phyloP scores from a whole-genome alignment of 2,888 invertebrate species.

The Leptinotarsa juncta region DNA sequence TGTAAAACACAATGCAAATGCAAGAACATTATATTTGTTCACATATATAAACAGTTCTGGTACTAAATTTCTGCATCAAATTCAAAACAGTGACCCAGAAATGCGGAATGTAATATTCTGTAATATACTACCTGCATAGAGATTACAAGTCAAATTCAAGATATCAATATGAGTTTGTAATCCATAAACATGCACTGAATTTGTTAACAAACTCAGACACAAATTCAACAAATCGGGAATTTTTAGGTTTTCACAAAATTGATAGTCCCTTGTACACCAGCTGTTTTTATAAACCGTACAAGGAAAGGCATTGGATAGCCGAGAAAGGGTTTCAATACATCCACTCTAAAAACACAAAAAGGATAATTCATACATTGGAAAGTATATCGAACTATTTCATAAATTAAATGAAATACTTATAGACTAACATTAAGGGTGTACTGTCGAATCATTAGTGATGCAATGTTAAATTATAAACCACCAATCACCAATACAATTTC shows the following conservation, averaged over 20 bases:
- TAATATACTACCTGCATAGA: constrained; percentile 67
- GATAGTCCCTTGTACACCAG: constrained; percentile 69
- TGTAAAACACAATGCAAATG: too few species aligned
- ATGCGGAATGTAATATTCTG: too few species aligned
- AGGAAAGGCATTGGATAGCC: constrained; percentile 74
- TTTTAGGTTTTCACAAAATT: constrained; percentile 37
- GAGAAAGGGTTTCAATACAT: constrained; percentile 76
- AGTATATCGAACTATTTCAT: too few species aligned
- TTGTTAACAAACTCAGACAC: constrained; percentile 65
- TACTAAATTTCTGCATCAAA: too few species aligned
- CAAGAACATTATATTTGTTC: too few species aligned
- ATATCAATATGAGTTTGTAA: constrained; percentile 66
- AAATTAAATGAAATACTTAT: too few species aligned
- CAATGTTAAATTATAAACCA: too few species aligned
- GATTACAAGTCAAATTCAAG: constrained; percentile 69
- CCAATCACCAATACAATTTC: too few species aligned
- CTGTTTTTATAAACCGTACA: constrained; percentile 76
- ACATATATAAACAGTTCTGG: too few species aligned
- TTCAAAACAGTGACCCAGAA: too few species aligned
- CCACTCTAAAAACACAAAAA: constrained; percentile 68
- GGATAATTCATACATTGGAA: too few species aligned
- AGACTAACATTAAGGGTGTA: constrained; percentile 50
- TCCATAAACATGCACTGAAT: constrained; percentile 69
- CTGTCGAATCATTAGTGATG: constrained; percentile 32
- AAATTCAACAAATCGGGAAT: constrained; percentile 60